Conservation (phyloP, 1,140 invertebrate genomes). For the Calliphora vicina region DNA sequence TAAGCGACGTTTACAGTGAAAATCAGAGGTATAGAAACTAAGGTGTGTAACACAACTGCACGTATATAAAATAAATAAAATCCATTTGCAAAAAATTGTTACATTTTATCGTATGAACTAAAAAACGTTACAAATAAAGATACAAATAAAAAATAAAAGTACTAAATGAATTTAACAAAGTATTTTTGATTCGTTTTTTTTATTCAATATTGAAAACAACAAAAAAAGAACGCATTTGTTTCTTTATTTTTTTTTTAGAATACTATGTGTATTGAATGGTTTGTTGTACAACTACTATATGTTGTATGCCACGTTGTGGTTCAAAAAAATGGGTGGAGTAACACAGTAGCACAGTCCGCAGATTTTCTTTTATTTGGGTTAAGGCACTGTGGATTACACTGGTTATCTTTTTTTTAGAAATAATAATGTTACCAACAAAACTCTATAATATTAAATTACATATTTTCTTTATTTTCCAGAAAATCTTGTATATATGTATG, state of each 20-base stretch:
- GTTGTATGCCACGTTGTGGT: not conserved
- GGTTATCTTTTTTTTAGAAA: not conserved
- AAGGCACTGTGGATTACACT: not conserved
- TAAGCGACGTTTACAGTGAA: too few species aligned
- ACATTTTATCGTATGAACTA: not conserved
- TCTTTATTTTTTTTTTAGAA: too few species aligned
- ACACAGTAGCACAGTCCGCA: not conserved
- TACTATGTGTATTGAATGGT: not conserved
- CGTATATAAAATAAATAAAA: not conserved
- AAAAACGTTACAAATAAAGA: not conserved
- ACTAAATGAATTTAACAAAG: not conserved
- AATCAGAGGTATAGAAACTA: too few species aligned
- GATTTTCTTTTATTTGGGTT: not conserved
- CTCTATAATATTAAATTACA: too few species aligned
- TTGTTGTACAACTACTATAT: not conserved
- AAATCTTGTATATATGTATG: too few species aligned
- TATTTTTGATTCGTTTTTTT: not conserved
- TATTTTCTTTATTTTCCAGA: too few species aligned
- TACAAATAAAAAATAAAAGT: not conserved
- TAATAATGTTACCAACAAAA: too few species aligned
- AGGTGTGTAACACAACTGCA: not conserved
- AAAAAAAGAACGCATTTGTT: not conserved
- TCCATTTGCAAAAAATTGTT: conserved; percentile 23
- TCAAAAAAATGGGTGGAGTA: not conserved
- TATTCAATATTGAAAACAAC: not conserved